phyloP scores from a whole-genome alignment of 2,113 vertebrate species.

The Daboia siamensis region DNA sequence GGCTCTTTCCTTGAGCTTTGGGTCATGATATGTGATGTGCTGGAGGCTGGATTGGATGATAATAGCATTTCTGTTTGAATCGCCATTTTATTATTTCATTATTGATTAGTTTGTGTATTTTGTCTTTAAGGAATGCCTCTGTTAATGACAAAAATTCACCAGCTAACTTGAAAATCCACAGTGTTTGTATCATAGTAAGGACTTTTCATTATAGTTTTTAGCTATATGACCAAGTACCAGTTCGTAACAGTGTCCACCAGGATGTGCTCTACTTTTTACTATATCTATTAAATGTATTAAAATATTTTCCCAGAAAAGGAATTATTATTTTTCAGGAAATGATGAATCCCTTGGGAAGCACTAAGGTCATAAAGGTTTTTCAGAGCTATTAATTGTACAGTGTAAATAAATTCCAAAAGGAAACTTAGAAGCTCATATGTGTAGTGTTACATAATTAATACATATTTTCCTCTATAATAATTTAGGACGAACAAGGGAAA shows the following conservation, averaged over 20 bases:
- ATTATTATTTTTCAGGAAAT: conserved; percentile 12
- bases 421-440: neutral
- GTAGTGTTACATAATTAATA: neutral
- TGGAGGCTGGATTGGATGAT: neutral
- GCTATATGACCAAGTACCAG: neutral
- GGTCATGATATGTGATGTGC: neutral
- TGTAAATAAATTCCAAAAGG: neutral
- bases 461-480: neutral
- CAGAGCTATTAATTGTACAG: neutral
- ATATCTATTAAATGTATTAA: neutral
- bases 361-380: neutral
- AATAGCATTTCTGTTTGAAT: neutral
- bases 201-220: neutral
- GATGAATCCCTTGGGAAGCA: neutral
- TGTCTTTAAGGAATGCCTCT: neutral
- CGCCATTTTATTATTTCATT: neutral
- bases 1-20: neutral
- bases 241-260: neutral
- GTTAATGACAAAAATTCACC: neutral
- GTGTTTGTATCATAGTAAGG: neutral
- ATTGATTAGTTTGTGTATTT: neutral
- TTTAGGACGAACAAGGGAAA: neutral
- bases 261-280: conserved; percentile 3
- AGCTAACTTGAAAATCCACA: neutral
- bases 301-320: neutral